A percentile compares a stretch with the other conserved stretches of the same genome.
Conservation (phyloP, 1,140 invertebrate species). For the Hyposmocoma kahamanoa region DNA sequence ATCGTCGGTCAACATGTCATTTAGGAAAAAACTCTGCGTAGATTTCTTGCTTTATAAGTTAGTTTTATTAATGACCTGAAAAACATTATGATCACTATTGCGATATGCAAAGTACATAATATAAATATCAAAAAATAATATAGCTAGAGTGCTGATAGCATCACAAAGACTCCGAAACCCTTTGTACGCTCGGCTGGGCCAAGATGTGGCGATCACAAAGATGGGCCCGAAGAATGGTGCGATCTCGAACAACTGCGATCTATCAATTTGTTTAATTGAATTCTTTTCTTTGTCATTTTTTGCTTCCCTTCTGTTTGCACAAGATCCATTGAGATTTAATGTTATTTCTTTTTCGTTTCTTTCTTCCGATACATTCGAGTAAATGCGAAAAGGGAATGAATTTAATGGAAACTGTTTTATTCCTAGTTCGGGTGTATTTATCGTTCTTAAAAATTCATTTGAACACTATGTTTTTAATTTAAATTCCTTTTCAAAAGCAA, state of each 20-base stretch:
- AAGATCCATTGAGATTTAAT: constrained; percentile 50
- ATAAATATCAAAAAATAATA: too few relatives aligned
- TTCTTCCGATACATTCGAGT: neutral
- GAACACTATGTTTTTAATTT: too few relatives aligned
- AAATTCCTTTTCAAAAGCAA: too few relatives aligned
- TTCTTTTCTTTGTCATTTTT: constrained; percentile 50
- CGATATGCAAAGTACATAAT: too few relatives aligned
- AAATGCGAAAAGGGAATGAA: neutral
- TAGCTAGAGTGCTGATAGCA: constrained; percentile 21
- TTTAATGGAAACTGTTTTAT: neutral
- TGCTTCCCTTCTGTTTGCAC: constrained; percentile 29
- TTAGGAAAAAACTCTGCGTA: too few relatives aligned
- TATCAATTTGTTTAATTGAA: constrained; percentile 67
- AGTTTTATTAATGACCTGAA: too few relatives aligned
- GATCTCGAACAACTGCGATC: constrained; percentile 37
- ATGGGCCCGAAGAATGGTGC: constrained; percentile 29
- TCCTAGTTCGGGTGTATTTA: neutral
- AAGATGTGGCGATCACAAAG: constrained; percentile 55
- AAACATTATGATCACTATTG: too few relatives aligned
- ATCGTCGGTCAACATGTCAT: too few relatives aligned
- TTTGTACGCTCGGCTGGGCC: constrained; percentile 28
- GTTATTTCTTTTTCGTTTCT: constrained; percentile 34
- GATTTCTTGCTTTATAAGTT: too few relatives aligned
- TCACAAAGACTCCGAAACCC: constrained; percentile 33
- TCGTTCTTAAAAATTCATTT: too few relatives aligned